Conservation (phyloP, 2,888 invertebrate genomes). For the Andrena hattorfiana region DNA sequence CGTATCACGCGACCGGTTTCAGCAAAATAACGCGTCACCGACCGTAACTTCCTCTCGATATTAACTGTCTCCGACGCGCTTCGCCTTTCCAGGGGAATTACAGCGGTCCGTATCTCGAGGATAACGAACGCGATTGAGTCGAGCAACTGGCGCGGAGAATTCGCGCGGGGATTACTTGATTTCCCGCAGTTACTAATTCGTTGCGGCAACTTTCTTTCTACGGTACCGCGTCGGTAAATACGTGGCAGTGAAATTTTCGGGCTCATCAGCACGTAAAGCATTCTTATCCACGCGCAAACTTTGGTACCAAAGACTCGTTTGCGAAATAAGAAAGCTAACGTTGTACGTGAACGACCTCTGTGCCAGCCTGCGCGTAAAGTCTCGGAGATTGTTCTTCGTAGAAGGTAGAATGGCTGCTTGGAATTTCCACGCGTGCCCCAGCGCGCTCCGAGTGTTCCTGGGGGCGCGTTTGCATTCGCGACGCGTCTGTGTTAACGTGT, state of each 20-base stretch:
- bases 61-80: neutral
- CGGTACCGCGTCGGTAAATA: neutral
- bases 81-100: neutral
- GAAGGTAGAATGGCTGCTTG: neutral
- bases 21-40: conserved; percentile 54
- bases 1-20: conserved; percentile 61
- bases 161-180: neutral
- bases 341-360: neutral
- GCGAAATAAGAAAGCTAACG: too few species aligned
- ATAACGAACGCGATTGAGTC: neutral
- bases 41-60: conserved; percentile 47
- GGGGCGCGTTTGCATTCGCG: conserved; percentile 30
- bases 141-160: neutral
- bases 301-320: too few species aligned
- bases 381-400: neutral
- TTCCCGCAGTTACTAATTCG: neutral
- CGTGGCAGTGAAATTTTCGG: too few species aligned
- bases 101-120: neutral
- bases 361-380: neutral
- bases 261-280: too few species aligned
- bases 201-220: neutral
- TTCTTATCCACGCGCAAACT: too few species aligned
- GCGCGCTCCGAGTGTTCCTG: neutral
- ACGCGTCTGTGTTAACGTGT: conserved; percentile 56
- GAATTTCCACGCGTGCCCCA: neutral